Evolutionary conservation across 2,797 vertebrate genomes (phyloP).

Genomic region (Potorous gilbertii): DNA sequence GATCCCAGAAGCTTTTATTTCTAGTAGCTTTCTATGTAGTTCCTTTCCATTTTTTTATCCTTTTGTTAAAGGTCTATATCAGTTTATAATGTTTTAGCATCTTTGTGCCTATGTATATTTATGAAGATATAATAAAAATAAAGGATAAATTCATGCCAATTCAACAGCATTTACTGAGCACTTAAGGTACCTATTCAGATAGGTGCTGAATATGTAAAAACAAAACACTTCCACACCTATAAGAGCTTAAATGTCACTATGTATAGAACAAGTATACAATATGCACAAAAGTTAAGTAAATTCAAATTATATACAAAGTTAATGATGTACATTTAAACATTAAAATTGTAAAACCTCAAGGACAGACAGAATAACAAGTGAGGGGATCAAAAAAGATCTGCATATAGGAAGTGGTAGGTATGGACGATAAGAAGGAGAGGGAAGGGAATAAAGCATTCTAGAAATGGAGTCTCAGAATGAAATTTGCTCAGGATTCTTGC

Average conservation of each 20-base stretch:
- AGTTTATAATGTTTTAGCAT: not conserved
- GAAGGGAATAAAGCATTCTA: not conserved
- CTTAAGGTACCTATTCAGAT: too few species aligned
- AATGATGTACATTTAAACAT: not conserved
- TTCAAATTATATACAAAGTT: not conserved
- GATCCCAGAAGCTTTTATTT: not conserved
- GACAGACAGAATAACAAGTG: not conserved
- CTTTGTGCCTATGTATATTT: not conserved
- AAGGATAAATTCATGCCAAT: not conserved
- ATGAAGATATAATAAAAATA: not conserved
- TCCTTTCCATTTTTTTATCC: not conserved
- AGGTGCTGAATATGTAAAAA: not conserved
- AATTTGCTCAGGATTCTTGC: not conserved
- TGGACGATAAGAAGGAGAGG: not conserved
- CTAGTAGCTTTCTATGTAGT: not conserved
- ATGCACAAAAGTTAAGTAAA: not conserved
- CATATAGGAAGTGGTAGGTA: not conserved
- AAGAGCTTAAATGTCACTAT: too few species aligned
- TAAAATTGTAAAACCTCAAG: not conserved
- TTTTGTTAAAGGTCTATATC: not conserved
- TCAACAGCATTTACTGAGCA: not conserved
- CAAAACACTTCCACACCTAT: too few species aligned
- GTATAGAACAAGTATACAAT: not conserved
- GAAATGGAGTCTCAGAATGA: not conserved
- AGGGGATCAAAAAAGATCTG: not conserved